phyloP scores from a whole-genome alignment of 2,113 vertebrate species.

The Aspiorhynchus laticeps region DNA sequence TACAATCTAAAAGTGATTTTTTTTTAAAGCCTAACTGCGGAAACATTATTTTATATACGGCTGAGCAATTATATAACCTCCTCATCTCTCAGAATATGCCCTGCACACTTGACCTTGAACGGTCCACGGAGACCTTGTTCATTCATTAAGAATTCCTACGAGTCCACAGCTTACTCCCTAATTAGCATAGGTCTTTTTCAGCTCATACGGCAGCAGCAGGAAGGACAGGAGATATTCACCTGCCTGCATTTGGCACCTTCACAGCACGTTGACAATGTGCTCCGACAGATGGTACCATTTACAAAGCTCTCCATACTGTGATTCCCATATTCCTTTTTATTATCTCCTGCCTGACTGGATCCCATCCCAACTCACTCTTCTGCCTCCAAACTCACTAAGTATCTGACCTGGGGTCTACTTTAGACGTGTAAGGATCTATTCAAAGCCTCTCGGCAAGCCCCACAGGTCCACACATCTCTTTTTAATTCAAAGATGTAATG shows the following conservation, averaged over 20 bases:
- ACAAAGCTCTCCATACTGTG: conserved; percentile 34
- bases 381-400: conserved; percentile 11
- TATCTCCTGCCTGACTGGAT: conserved; percentile 48
- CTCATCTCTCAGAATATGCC: conserved; percentile 20
- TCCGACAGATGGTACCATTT: conserved; percentile 57
- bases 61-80: conserved; percentile 10
- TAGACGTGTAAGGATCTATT: conserved; percentile 14
- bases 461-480: not conserved
- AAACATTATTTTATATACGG: not conserved
- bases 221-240: conserved; percentile 41
- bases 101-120: conserved; percentile 37
- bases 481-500: conserved; percentile 28
- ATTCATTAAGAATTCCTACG: conserved; percentile 27
- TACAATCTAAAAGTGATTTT: not conserved
- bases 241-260: conserved; percentile 40
- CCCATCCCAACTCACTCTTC: conserved; percentile 41
- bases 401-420: conserved; percentile 12
- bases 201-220: conserved; percentile 33
- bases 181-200: not conserved
- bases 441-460: not conserved
- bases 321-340: conserved; percentile 50
- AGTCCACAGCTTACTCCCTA: not conserved
- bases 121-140: conserved; percentile 2
- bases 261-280: conserved; percentile 35
- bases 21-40: not conserved